These are phyloP conservation scores for Anthoscopus minutus DNA, from an alignment of 2,113 vertebrate species.

Conservation along the genomic window DNA sequence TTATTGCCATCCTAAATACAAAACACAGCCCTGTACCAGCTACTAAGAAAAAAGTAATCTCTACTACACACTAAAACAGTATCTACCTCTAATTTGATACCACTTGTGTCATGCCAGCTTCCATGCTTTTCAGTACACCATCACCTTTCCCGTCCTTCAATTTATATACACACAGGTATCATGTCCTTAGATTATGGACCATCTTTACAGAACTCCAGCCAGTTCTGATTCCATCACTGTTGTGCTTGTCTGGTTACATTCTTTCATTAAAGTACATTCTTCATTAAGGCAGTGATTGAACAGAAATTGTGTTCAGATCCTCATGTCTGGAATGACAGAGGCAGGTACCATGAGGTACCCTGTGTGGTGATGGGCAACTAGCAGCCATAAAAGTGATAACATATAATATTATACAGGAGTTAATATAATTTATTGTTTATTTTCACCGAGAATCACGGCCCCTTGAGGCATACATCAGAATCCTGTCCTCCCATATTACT, in stretches of 20 bases:
- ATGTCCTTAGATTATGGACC: not conserved
- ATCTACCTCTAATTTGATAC: not conserved
- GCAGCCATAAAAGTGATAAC: not conserved
- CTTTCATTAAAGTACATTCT: not conserved
- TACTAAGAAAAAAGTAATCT: not conserved
- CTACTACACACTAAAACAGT: not conserved
- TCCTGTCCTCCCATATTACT: not conserved
- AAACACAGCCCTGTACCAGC: not conserved
- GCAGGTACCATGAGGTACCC: not conserved
- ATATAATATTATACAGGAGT: too few relatives aligned
- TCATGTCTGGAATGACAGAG: not conserved
- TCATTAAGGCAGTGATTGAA: not conserved
- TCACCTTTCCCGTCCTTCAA: not conserved
- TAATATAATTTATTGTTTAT: not conserved
- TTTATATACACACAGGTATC: not conserved
- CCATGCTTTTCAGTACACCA: not conserved
- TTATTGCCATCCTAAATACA: not conserved
- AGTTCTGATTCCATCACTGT: not conserved
- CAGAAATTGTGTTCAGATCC: not conserved
- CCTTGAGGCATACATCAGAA: not conserved
- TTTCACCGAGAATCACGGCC: not conserved
- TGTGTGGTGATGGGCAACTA: not conserved
- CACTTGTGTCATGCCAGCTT: not conserved
- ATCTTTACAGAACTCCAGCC: not conserved
- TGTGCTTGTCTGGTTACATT: not conserved